These are phyloP conservation scores for Hyperopisus bebe DNA, from an alignment of 2,113 vertebrate species.

Conservation along the genomic window DNA sequence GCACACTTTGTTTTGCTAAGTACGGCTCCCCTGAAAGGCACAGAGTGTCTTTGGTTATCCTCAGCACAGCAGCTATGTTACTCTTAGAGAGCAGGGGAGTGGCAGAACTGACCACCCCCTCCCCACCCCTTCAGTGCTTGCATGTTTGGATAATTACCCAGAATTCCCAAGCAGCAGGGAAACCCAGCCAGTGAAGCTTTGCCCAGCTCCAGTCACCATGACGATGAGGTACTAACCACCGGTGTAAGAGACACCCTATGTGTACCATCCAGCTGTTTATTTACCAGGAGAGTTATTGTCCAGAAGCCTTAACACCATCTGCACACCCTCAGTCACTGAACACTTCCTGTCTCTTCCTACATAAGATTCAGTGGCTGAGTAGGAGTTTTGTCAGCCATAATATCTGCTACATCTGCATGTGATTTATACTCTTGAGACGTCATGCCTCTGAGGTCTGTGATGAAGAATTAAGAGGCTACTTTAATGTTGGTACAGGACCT, in stretches of 20 bases:
- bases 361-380: background rate
- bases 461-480: background rate
- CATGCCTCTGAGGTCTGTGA: background rate
- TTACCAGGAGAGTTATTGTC: background rate
- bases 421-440: background rate
- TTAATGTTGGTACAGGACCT: slow-evolving; percentile 35
- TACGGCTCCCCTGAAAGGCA: background rate
- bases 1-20: background rate
- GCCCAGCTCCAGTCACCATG: background rate
- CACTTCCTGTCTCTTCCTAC: background rate
- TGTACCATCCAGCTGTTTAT: background rate
- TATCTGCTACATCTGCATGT: background rate
- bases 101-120: background rate
- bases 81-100: background rate
- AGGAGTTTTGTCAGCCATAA: background rate
- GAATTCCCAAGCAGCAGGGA: background rate
- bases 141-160: background rate
- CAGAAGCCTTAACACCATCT: background rate
- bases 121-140: background rate
- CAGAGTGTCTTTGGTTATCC: background rate
- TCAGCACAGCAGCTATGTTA: background rate
- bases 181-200: background rate
- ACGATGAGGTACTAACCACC: background rate
- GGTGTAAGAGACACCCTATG: background rate
- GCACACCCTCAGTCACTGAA: background rate